phyloP scores from a whole-genome alignment of 1,140 invertebrate species.

The Drosophila leontia region DNA sequence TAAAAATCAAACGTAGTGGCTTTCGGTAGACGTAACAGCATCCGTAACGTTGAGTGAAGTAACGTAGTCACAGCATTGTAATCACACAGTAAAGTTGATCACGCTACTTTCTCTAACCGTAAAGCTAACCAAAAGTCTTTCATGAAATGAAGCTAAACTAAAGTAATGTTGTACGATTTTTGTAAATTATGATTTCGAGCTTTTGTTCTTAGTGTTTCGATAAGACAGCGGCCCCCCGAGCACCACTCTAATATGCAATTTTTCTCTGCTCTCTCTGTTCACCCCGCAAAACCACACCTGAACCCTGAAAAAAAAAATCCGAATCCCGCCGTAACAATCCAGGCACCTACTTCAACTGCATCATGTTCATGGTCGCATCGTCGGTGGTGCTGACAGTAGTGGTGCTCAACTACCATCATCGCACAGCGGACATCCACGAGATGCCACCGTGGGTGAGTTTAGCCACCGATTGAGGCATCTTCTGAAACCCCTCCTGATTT shows the following conservation, averaged over 20 bases:
- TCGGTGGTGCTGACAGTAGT: slow-evolving; percentile 99
- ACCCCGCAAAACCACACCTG: slow-evolving; percentile 12
- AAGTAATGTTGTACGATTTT: slow-evolving; percentile 66
- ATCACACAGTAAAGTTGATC: slow-evolving; percentile 66
- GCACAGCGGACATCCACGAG: slow-evolving; percentile 97
- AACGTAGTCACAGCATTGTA: slow-evolving; percentile 51
- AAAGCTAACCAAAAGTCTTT: slow-evolving; percentile 53
- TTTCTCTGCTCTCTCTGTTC: slow-evolving; percentile 59
- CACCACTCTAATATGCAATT: slow-evolving; percentile 53
- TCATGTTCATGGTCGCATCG: slow-evolving; percentile 99
- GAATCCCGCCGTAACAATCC: slow-evolving; percentile 9
- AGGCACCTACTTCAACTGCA: slow-evolving; percentile 99
- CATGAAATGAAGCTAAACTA: slow-evolving; percentile 66
- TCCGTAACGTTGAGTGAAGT: slow-evolving; percentile 25
- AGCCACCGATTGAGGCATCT: not conserved
- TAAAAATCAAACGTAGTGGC: slow-evolving; percentile 32
- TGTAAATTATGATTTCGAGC: slow-evolving; percentile 69
- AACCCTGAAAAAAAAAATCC: not conserved
- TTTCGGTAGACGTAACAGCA: slow-evolving; percentile 35
- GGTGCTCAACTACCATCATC: slow-evolving; percentile 99
- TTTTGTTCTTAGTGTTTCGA: slow-evolving; percentile 75
- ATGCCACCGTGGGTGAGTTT: slow-evolving; percentile 97
- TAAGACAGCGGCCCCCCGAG: slow-evolving; percentile 28
- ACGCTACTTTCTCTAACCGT: slow-evolving; percentile 57
- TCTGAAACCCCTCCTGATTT: not conserved